Base-by-base conservation (phyloP, 2,888 invertebrate genomes). In the Coelopa pilipes region DNA sequence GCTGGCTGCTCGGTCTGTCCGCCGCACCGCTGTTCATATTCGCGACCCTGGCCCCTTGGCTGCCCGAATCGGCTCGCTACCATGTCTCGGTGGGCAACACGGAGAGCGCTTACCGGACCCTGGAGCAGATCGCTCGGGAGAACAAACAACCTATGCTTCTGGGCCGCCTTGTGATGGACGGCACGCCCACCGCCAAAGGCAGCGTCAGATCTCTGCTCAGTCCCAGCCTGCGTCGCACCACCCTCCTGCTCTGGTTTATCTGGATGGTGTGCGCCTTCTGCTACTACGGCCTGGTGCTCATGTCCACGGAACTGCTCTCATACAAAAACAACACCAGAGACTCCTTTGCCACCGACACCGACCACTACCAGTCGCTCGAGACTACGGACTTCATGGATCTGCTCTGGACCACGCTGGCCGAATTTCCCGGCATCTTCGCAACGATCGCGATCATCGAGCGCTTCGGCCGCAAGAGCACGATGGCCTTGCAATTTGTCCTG, bases 231-330 rank as follows among this genome's bases (percentile, higher is more conserved):
- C 90, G 94, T 82, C 90, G 91, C 78, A 97, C 97, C 3, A 97
- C 97, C 13, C 84, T 96, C 24, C 88, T 97, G 19, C 89, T 98
- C 2, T 97, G 97, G 97, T 92, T 97, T 80, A 96, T 98, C 81
- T 98, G 97, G 97, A 93, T 96, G 91, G 91, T 94, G 0, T 96
- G 96, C 86, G 96, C 97, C 0, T 97, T 98, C 89, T 96, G 96
- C 85, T 98, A 98, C 87, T 98, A 98, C 85, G 97, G 98, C 0
- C 90, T 97, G 53, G 97, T 98, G 10, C 88, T 98, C 73, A 95
- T 98, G 93, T 97, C 97, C 1, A 98, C 97, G 0, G 97, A 97
- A 85, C 87, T 97, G 71, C 95, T 97, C 87, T 80, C 81, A 50
- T 79, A 78, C 49, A 79, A 80, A 74, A 80, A 78, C 0, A 77